Percentiles rank a stretch among this genome's conserved stretches.
These are phyloP conservation scores for Tholera decimalis DNA, from an alignment of 2,888 invertebrate genomes.

Conservation along the genomic window DNA sequence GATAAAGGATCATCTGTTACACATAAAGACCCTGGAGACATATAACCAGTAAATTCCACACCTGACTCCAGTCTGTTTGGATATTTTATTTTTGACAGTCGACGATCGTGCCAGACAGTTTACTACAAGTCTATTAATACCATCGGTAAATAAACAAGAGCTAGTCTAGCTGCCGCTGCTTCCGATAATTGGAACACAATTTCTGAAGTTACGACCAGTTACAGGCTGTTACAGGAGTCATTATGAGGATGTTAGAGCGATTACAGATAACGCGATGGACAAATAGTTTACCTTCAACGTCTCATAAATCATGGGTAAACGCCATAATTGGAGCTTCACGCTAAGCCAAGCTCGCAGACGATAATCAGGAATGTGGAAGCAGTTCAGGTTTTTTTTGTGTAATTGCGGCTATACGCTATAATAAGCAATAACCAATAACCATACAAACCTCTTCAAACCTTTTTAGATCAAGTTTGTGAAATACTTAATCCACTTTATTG, in stretches of 20 bases:
- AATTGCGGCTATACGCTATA: conserved; percentile 23
- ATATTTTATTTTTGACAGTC: conserved; percentile 61
- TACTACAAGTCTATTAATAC: conserved; percentile 58
- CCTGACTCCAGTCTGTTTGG: conserved; percentile 48
- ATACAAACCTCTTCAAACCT: conserved; percentile 24
- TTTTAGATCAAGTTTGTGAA: conserved; percentile 21
- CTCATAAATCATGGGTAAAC: conserved; percentile 62
- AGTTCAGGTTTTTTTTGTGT: conserved; percentile 55
- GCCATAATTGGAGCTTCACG: conserved; percentile 63
- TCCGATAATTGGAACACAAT: conserved; percentile 69
- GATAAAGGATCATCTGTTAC: conserved; percentile 47
- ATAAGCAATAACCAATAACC: conserved; percentile 48
- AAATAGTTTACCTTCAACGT: conserved; percentile 55
- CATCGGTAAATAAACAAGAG: conserved; percentile 44
- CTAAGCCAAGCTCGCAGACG: conserved; percentile 34
- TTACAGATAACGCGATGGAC: conserved; percentile 60
- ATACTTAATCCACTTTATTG: conserved; percentile 29
- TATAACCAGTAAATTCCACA: conserved; percentile 56
- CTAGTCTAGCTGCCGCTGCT: conserved; percentile 29
- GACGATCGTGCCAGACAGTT: conserved; percentile 48
- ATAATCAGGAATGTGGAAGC: conserved; percentile 61
- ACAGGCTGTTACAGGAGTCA: conserved; percentile 60
- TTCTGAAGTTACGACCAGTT: conserved; percentile 56
- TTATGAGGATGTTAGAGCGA: conserved; percentile 65
- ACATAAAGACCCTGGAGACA: conserved; percentile 35